These are phyloP conservation scores for Xestia ashworthii DNA, from an alignment of 2,888 invertebrate species.

Conservation along the genomic window DNA sequence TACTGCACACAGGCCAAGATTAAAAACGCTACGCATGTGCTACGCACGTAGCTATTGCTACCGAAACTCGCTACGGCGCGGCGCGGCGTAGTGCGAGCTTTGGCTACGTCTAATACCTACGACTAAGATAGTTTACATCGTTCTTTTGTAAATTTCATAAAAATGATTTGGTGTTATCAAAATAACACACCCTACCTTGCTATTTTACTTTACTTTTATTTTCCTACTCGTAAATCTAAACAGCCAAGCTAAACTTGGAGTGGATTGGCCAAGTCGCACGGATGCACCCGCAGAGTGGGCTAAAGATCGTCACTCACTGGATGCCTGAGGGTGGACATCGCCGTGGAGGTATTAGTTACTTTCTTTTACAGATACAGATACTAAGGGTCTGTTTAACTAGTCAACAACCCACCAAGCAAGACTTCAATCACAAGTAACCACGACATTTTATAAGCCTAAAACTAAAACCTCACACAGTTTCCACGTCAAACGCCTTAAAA, in stretches of 20 bases:
- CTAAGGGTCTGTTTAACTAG: neutral
- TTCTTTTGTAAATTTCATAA: neutral
- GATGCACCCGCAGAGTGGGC: too few species aligned
- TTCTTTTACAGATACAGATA: neutral
- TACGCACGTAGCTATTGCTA: slow-evolving; percentile 34
- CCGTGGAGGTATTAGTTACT: neutral
- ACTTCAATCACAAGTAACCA: neutral
- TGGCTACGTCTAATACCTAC: neutral
- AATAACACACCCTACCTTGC: too few species aligned
- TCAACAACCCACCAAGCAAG: neutral
- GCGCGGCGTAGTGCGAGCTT: neutral
- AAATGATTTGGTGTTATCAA: neutral
- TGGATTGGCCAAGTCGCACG: too few species aligned
- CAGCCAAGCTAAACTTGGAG: too few species aligned
- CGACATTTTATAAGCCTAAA: neutral
- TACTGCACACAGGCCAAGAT: neutral
- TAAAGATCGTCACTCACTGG: too few species aligned
- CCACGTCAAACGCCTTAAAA: neutral
- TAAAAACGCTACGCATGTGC: slow-evolving; percentile 23
- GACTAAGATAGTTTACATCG: neutral
- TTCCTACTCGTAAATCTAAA: neutral
- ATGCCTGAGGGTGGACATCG: too few species aligned
- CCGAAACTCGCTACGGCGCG: slow-evolving; percentile 29
- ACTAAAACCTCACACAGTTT: neutral
- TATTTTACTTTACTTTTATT: neutral